Percentiles rank a stretch among this genome's conserved stretches.
Conservation (phyloP, 1,140 invertebrate species). For the Drosophila asahinai region DNA sequence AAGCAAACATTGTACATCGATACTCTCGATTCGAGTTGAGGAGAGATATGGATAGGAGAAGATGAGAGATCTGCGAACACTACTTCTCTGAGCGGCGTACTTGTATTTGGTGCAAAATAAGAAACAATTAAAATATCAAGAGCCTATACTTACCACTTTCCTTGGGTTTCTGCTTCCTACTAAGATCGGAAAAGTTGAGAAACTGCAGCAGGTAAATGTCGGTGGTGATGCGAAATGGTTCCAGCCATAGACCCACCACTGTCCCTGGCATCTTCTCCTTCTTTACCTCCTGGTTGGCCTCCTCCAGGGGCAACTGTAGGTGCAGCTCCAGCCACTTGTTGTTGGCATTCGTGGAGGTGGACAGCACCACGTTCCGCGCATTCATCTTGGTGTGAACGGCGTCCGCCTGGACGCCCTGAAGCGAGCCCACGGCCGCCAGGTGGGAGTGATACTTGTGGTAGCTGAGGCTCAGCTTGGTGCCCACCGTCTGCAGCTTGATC, state of each 20-base stretch:
- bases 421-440: constrained; percentile 30
- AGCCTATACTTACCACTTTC: constrained; percentile 41
- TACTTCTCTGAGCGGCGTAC: too few relatives aligned
- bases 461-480: constrained; percentile 50
- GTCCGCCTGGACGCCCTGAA: constrained; percentile 62
- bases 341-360: constrained; percentile 47
- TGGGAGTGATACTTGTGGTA: constrained; percentile 60
- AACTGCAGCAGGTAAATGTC: constrained; percentile 74
- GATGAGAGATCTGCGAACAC: too few relatives aligned
- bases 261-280: constrained; percentile 26
- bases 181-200: constrained; percentile 44
- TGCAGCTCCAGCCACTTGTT: constrained; percentile 76
- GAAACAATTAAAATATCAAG: too few relatives aligned
- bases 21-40: too few relatives aligned
- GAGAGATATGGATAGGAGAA: too few relatives aligned
- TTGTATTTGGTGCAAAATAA: too few relatives aligned
- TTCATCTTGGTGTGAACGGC: constrained; percentile 67
- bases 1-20: too few relatives aligned
- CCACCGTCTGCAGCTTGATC: constrained; percentile 65
- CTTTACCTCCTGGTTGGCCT: neutral
- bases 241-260: constrained; percentile 69
- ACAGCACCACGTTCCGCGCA: constrained; percentile 56
- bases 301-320: constrained; percentile 50
- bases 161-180: neutral
- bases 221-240: constrained; percentile 54